These are phyloP conservation scores for Lasiurus cinereus DNA, from an alignment of 2,113 vertebrate genomes.

Conservation along the genomic window DNA sequence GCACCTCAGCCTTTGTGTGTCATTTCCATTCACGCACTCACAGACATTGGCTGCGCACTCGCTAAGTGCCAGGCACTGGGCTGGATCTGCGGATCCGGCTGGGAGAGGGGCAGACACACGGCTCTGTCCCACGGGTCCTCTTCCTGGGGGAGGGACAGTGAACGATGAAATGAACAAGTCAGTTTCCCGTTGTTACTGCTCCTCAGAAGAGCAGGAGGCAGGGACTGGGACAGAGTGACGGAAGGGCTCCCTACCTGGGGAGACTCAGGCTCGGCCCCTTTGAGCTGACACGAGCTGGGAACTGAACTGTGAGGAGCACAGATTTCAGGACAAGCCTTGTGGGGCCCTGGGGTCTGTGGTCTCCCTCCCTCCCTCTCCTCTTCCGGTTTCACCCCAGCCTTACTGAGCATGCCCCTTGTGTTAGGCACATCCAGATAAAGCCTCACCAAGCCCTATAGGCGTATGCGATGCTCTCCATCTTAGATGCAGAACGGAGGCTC, in stretches of 20 bases:
- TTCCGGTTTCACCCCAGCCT: not conserved
- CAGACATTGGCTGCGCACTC: not conserved
- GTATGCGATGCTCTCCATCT: not conserved
- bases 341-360: not conserved
- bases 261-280: not conserved
- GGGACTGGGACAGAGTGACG: not conserved
- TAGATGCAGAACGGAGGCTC: not conserved
- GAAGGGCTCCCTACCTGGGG: not conserved
- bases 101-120: not conserved
- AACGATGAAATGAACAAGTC: not conserved
- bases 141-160: not conserved
- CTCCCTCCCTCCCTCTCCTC: too few relatives aligned
- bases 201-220: not conserved
- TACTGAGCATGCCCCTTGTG: not conserved
- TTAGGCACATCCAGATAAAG: not conserved
- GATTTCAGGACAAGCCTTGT: not conserved
- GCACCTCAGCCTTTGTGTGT: not conserved
- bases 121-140: rapidly evolving
- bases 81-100: not conserved
- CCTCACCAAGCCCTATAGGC: not conserved
- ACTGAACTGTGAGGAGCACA: not conserved
- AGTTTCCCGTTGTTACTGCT: rapidly evolving
- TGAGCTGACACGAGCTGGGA: rapidly evolving
- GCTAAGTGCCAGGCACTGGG: rapidly evolving
- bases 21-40: not conserved